Evolutionary conservation across 2,797 vertebrate genomes (phyloP).

Genomic region (Okamejei kenojei): DNA sequence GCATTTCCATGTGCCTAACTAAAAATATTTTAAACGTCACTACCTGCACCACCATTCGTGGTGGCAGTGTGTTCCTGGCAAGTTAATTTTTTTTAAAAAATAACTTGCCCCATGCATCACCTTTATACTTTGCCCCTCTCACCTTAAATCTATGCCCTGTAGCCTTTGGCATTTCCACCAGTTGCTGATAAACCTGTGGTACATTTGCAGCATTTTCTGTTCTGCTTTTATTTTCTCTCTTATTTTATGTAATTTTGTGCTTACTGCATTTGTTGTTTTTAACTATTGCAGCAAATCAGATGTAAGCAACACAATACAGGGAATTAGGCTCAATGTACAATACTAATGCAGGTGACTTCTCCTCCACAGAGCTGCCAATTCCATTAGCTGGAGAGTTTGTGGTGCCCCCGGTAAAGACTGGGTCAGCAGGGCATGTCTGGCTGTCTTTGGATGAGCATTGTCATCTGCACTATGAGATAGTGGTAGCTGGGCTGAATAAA

Average conservation of each 20-base stretch:
- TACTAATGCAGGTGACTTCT: neutral
- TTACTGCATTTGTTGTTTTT: neutral
- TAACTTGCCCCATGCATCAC: no score
- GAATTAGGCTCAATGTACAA: neutral
- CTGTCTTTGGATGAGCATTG: slow-evolving; percentile 82
- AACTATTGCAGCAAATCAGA: neutral
- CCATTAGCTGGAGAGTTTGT: slow-evolving; percentile 78
- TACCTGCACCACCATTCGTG: no score
- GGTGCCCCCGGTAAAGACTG: slow-evolving; percentile 68
- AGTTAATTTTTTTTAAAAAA: no score
- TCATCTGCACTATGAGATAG: slow-evolving; percentile 88
- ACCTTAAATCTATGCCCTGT: no score
- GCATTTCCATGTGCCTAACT: no score
- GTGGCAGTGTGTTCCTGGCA: no score
- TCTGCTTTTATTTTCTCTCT: neutral
- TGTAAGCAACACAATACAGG: neutral
- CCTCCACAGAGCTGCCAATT: slow-evolving; percentile 64
- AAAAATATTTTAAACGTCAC: no score
- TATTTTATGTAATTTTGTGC: neutral
- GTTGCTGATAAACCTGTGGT: neutral
- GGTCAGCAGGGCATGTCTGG: slow-evolving; percentile 83
- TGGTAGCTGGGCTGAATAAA: slow-evolving; percentile 76
- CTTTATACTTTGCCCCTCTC: no score
- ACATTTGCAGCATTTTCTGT: neutral
- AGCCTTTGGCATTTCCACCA: neutral